Evolutionary conservation across 2,113 vertebrate species (phyloP).

Genomic region (Colistium nudipinnis): DNA sequence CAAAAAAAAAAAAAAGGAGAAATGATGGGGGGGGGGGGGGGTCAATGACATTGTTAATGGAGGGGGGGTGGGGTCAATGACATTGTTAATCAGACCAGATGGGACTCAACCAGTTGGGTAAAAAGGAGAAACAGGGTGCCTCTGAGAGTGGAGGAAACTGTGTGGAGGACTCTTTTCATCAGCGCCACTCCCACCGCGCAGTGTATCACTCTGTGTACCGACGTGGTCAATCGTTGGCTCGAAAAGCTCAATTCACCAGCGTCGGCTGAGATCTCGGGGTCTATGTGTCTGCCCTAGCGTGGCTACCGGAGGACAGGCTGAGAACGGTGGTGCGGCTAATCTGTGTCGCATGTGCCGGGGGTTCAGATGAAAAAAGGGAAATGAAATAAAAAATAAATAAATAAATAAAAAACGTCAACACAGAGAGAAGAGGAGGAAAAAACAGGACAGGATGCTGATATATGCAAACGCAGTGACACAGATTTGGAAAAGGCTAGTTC

Average conservation of each 20-base stretch:
- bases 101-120: constrained; percentile 49
- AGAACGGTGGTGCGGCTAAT: constrained; percentile 60
- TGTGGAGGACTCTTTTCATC: constrained; percentile 68
- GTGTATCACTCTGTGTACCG: constrained; percentile 54
- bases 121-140: constrained; percentile 70
- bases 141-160: constrained; percentile 51
- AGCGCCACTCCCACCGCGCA: constrained; percentile 53
- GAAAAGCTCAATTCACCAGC: constrained; percentile 71
- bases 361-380: constrained; percentile 82
- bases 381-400: not conserved
- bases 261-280: constrained; percentile 56
- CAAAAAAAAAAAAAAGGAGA: constrained; percentile 46
- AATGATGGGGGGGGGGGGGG: not conserved
- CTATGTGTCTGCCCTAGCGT: constrained; percentile 57
- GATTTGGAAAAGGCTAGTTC: constrained; percentile 81
- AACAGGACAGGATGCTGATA: constrained; percentile 89
- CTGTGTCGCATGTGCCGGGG: constrained; percentile 73
- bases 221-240: constrained; percentile 65
- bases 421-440: constrained; percentile 58
- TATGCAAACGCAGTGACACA: constrained; percentile 98
- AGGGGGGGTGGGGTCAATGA: constrained; percentile 38
- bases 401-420: constrained; percentile 21
- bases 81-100: constrained; percentile 66
- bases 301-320: constrained; percentile 71
- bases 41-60: constrained; percentile 33